Base-by-base conservation (phyloP, 2,888 invertebrate species). In the Aradus depressus region DNA sequence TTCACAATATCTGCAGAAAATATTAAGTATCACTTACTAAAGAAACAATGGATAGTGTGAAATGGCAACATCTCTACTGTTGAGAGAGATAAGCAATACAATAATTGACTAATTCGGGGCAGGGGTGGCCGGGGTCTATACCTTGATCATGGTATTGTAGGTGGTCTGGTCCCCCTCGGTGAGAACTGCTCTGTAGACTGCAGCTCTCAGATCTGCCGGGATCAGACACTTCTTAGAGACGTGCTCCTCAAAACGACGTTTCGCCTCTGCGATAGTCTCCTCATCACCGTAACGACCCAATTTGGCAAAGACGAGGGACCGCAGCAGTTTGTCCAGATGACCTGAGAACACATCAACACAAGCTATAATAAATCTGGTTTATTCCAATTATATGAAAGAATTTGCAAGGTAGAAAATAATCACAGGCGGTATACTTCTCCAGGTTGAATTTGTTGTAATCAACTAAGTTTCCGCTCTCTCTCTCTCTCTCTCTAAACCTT, bases 141-240 rank as follows among this genome's bases (percentile, higher is more conserved):
- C 73, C 68, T 78, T 74, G 58, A 92, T 70, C 79, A 95, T 80
- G 32, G 80, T 77, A 47, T 85, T 75, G 64, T 82, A 90, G 12
- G 81, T 80, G 12, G 71, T 68, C 55, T 77, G 77, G 64, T 84
- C 75, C 3, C 79, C 85, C 16, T 81, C 80, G 43, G 75, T 74
- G 50, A 91, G 72, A 39, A 85, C 86, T 3, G 89, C 87, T 65
- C 82, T 80, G 71, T 93, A 95, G 61, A 91, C 91, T 54, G 86
- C 80, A 61, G 80, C 79, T 56, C 91, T 79, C 60, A 91, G 72
- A 73, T 92, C 95, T n/a, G 92, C 92, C 22, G 84, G 79, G 57
- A 91, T 72, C 18, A 70, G 64, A 39, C 69, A 64, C 58, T 72
- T 72, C 21, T 79, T 80, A 42, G 70, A 69, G 1, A 75, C 66